Conservation (phyloP, 2,888 invertebrate species). For the Synanthedon formicaeformis region DNA sequence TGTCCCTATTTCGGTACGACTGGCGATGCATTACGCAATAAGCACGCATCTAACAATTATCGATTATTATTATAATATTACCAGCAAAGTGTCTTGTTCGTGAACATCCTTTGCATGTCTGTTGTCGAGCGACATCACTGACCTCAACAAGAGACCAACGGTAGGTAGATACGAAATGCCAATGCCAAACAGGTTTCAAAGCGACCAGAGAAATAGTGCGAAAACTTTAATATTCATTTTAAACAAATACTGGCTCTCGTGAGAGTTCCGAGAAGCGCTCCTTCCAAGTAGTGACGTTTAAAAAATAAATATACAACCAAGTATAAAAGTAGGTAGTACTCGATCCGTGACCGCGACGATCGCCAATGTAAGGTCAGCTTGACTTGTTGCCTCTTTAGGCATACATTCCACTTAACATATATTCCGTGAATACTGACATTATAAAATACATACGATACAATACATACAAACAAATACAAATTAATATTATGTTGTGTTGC, state of each 20-base stretch:
- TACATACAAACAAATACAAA: too few species aligned
- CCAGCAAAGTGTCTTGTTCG: slow-evolving; percentile 10
- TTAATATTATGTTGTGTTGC: too few species aligned
- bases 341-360: not conserved
- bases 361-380: not conserved
- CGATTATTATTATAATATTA: slow-evolving; percentile 15
- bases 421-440: too few species aligned
- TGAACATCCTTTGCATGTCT: slow-evolving; percentile 6
- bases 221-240: not conserved
- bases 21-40: slow-evolving; percentile 23
- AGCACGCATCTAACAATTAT: slow-evolving; percentile 21
- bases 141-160: not conserved
- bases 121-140: not conserved
- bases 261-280: not conserved
- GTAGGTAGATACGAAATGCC: not conserved
- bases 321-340: not conserved
- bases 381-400: not conserved
- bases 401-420: not conserved
- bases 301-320: too few species aligned
- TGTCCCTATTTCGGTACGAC: slow-evolving; percentile 37
- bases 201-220: too few species aligned
- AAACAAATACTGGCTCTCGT: not conserved
- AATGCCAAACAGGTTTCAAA: too few species aligned
- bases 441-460: too few species aligned
- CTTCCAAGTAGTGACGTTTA: not conserved